phyloP scores from a whole-genome alignment of 1,140 invertebrate species.

The Musca vetustissima region DNA sequence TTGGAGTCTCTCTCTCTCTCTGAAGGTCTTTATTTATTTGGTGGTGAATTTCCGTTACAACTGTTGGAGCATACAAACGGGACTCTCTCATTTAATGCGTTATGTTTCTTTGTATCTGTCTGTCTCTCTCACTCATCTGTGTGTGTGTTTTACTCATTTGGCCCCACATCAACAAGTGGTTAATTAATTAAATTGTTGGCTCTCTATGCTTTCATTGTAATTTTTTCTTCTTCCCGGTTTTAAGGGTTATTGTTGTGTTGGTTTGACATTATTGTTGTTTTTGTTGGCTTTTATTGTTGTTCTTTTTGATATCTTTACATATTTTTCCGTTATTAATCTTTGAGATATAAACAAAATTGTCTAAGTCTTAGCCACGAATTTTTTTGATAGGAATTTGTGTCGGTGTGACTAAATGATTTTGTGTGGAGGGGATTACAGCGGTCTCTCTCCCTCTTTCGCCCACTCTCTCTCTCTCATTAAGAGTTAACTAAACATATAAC shows the following conservation, averaged over 20 bases:
- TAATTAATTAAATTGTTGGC: not conserved
- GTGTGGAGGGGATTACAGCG: not conserved
- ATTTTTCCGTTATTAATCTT: not conserved
- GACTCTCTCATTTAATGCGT: no score
- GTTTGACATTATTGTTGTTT: no score
- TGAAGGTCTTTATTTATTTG: no score
- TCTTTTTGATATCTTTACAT: not conserved
- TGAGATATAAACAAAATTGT: not conserved
- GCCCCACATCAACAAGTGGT: not conserved
- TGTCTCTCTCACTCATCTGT: not conserved
- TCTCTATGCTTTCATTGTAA: not conserved
- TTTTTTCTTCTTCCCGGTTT: not conserved
- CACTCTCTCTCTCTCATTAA: not conserved
- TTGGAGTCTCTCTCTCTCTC: no score
- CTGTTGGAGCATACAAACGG: no score
- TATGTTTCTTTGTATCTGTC: not conserved
- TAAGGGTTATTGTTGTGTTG: no score
- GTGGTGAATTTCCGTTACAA: not conserved
- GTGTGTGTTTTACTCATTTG: not conserved
- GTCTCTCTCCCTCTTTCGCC: not conserved
- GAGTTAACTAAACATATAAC: not conserved
- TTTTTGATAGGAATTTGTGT: slow-evolving; percentile 7
- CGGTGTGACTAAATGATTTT: slow-evolving; percentile 6
- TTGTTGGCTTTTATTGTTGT: not conserved
- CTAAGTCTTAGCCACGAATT: not conserved